Evolutionary conservation across 1,140 invertebrate species (phyloP).

Genomic region (Anastrepha ludens): DNA sequence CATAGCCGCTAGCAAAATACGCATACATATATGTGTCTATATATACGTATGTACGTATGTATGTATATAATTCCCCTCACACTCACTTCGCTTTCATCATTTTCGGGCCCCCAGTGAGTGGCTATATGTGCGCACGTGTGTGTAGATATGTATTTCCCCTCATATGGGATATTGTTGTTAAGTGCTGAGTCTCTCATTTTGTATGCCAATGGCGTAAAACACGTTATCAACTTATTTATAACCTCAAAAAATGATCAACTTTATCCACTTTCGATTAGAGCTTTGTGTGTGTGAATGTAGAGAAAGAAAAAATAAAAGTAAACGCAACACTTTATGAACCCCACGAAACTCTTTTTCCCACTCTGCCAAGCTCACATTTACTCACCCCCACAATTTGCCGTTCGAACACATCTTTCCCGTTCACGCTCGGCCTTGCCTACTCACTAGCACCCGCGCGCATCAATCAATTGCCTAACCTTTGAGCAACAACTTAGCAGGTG

Average conservation of each 20-base stretch:
- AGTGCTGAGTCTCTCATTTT: background rate
- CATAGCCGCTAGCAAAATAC: background rate
- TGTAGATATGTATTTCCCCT: background rate
- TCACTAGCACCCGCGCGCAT: background rate
- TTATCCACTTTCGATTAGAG: conserved; percentile 46
- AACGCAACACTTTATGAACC: background rate
- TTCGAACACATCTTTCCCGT: background rate
- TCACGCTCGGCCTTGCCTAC: background rate
- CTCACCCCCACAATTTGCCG: background rate
- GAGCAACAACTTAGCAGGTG: background rate
- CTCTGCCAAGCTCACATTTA: background rate
- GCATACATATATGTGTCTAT: background rate
- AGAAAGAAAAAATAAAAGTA: background rate
- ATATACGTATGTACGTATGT: background rate
- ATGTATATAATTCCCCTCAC: too few relatives aligned
- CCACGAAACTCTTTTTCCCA: background rate
- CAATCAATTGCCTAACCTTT: background rate
- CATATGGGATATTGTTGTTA: background rate
- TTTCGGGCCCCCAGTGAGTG: too few relatives aligned
- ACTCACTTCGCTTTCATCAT: too few relatives aligned
- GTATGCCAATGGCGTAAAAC: background rate
- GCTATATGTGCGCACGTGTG: background rate
- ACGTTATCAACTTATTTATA: conserved; percentile 36
- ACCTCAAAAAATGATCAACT: conserved; percentile 36
- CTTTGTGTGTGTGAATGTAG: background rate